These are phyloP conservation scores for Chloropsis hardwickii DNA, from an alignment of 2,113 vertebrate genomes.

Conservation along the genomic window DNA sequence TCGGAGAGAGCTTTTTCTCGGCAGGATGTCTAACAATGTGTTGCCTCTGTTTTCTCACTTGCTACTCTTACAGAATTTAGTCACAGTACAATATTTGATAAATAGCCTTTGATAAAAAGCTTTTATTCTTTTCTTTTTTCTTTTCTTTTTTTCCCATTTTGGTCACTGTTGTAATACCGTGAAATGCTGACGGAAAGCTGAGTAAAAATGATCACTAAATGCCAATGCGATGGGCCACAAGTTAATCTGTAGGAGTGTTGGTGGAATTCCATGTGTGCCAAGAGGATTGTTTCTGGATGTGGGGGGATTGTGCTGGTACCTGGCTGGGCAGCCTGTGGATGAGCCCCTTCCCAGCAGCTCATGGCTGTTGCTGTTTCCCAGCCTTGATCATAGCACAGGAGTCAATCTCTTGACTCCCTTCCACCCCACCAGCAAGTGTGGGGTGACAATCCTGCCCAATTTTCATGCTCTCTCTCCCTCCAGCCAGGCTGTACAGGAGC, in stretches of 20 bases:
- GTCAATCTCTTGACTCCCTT: background rate
- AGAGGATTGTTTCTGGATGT: background rate
- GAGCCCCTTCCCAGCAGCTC: background rate
- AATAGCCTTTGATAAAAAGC: conserved; percentile 13
- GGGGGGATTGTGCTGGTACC: background rate
- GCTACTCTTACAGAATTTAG: conserved; percentile 34
- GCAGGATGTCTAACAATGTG: conserved; percentile 29
- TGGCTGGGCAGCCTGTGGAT: background rate
- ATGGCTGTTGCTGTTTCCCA: background rate
- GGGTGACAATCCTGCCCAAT: background rate
- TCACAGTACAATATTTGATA: conserved; percentile 17
- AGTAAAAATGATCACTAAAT: background rate
- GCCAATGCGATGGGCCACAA: background rate
- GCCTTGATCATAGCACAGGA: background rate
- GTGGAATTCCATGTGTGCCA: background rate
- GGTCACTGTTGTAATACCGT: background rate
- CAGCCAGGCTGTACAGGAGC: background rate
- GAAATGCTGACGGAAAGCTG: conserved; percentile 29
- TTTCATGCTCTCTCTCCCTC: background rate
- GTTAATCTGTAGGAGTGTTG: background rate
- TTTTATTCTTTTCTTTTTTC: too few species aligned
- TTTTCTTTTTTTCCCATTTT: background rate
- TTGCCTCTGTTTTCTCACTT: conserved; percentile 37
- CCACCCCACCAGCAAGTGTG: background rate
- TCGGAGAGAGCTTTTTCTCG: conserved; percentile 14